These are phyloP conservation scores for Torymus aiolomorphi DNA, from an alignment of 2,888 invertebrate genomes.

Conservation along the genomic window DNA sequence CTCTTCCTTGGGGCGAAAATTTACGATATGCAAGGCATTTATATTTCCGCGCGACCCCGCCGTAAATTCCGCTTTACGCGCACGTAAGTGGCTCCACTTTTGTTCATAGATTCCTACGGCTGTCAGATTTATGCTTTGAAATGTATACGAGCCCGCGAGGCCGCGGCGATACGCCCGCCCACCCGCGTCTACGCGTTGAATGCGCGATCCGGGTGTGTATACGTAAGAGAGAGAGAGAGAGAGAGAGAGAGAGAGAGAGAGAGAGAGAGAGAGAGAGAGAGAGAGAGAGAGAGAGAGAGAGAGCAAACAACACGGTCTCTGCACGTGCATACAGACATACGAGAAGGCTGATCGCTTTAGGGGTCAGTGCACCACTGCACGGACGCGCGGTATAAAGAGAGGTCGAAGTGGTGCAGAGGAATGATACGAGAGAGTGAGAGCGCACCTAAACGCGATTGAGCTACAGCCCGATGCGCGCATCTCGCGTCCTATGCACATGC, in stretches of 20 bases:
- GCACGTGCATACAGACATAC: background rate
- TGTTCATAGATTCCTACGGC: conserved; percentile 71
- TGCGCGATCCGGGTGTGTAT: background rate
- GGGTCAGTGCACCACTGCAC: conserved; percentile 36
- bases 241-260: too few relatives aligned
- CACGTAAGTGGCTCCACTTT: conserved; percentile 71
- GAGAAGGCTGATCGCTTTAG: conserved; percentile 29
- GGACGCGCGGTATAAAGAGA: too few relatives aligned
- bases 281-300: conserved; percentile 3
- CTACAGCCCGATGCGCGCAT: background rate
- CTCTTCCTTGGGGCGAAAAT: conserved; percentile 58
- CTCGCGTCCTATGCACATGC: background rate
- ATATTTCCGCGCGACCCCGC: conserved; percentile 64
- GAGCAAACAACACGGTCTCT: conserved; percentile 1
- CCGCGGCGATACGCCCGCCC: conserved; percentile 31
- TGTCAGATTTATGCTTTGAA: conserved; percentile 67
- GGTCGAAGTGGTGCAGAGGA: too few relatives aligned
- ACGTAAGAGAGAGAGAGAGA: background rate
- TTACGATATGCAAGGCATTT: conserved; percentile 69
- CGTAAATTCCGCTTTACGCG: conserved; percentile 70
- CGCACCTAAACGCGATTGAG: conserved; percentile 27
- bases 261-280: background rate
- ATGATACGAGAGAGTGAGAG: background rate
- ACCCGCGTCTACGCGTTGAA: conserved; percentile 8
- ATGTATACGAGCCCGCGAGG: conserved; percentile 25